phyloP scores from a whole-genome alignment of 2,797 vertebrate species.

The Macroramphosus scolopax region DNA sequence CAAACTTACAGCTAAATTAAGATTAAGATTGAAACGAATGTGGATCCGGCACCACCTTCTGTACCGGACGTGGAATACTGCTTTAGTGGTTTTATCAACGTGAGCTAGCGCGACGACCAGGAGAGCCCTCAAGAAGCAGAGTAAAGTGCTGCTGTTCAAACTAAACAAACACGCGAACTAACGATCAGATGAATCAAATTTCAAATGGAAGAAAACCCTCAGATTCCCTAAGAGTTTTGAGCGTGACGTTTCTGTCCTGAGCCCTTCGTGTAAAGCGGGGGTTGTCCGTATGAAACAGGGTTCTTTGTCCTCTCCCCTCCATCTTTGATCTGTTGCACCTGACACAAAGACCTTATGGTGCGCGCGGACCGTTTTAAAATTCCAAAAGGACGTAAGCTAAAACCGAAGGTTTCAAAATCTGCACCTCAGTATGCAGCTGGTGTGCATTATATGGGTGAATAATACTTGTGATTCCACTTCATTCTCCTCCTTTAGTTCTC shows the following conservation, averaged over 20 bases:
- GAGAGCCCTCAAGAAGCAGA: conserved; percentile 56
- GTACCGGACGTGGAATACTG: conserved; percentile 48
- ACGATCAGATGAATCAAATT: neutral
- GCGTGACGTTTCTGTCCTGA: no score
- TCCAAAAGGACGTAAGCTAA: no score
- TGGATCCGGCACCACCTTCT: conserved; percentile 22
- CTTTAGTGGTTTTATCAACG: conserved; percentile 31
- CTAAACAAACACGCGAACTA: conserved; percentile 16
- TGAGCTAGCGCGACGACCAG: conserved; percentile 38
- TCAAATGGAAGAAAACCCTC: neutral
- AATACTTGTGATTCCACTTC: conserved; percentile 17
- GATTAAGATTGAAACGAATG: conserved; percentile 20
- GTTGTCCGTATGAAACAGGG: neutral
- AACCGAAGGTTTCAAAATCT: conserved; percentile 17
- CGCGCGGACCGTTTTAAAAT: no score
- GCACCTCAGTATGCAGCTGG: conserved; percentile 9
- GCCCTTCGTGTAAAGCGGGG: no score
- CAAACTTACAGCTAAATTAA: conserved; percentile 15
- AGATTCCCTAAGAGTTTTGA: no score
- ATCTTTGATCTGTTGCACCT: no score
- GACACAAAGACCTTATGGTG: no score
- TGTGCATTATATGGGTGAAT: conserved; percentile 11
- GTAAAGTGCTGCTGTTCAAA: conserved; percentile 65
- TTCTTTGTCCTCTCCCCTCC: no score
- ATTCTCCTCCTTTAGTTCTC: neutral